phyloP scores from a whole-genome alignment of 2,888 invertebrate genomes.

The Esperia sulphurella region DNA sequence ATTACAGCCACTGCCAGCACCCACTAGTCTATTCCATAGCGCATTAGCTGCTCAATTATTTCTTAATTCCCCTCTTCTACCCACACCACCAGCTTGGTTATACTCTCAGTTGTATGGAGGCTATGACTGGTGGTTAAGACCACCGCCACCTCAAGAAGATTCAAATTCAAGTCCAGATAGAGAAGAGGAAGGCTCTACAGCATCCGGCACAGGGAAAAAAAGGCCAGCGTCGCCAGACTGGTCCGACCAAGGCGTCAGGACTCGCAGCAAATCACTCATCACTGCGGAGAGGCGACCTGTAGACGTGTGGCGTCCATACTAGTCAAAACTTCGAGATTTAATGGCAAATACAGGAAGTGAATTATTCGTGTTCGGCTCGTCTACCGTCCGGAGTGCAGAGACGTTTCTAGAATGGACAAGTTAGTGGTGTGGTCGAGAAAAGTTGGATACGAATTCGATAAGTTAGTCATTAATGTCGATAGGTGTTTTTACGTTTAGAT shows the following conservation, averaged over 20 bases:
- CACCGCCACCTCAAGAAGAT: conserved; percentile 63
- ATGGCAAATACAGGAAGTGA: conserved; percentile 25
- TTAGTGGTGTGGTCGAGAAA: conserved; percentile 27
- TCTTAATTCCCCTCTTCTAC: conserved; percentile 85
- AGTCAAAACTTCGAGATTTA: conserved; percentile 23
- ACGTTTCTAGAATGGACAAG: conserved; percentile 26
- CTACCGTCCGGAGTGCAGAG: conserved; percentile 49
- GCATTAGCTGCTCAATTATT: conserved; percentile 84
- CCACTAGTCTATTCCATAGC: conserved; percentile 72
- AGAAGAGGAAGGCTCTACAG: conserved; percentile 58
- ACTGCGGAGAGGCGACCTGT: conserved; percentile 75
- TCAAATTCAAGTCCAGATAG: conserved; percentile 65
- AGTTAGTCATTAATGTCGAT: conserved; percentile 58
- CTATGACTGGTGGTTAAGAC: conserved; percentile 84
- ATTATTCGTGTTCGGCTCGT: conserved; percentile 32
- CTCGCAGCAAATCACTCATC: conserved; percentile 64
- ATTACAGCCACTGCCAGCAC: conserved; percentile 63
- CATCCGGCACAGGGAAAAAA: conserved; percentile 67
- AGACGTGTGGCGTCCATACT: conserved; percentile 91
- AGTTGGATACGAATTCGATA: conserved; percentile 45
- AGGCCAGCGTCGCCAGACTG: conserved; percentile 77
- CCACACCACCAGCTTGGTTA: conserved; percentile 88
- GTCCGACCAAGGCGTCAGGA: conserved; percentile 63
- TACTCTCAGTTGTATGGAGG: conserved; percentile 87
- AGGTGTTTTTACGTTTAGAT: conserved; percentile 71